Percentiles rank a stretch among this genome's conserved stretches.
These are phyloP conservation scores for Plectrocnemia conspersa DNA, from an alignment of 1,140 invertebrate genomes.

Conservation along the genomic window DNA sequence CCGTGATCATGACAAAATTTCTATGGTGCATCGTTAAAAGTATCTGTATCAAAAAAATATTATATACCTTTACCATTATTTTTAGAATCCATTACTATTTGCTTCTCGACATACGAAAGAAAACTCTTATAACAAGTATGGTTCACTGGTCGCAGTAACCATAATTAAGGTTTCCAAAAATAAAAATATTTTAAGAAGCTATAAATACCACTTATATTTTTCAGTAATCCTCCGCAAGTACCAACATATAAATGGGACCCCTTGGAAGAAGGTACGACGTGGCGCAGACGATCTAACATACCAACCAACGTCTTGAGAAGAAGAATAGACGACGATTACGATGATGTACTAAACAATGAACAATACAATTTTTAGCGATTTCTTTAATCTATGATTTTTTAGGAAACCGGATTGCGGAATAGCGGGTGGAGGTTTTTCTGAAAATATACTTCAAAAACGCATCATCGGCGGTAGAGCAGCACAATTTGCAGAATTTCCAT, in stretches of 20 bases:
- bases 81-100: neutral
- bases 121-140: neutral
- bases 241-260: conserved; percentile 43
- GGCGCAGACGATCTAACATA: conserved; percentile 38
- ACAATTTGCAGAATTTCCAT: conserved; percentile 73
- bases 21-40: too few species aligned
- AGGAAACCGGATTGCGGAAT: conserved; percentile 59
- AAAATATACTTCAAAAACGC: conserved; percentile 61
- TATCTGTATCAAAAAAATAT: neutral
- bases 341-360: conserved; percentile 41
- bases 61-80: neutral
- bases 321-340: conserved; percentile 46
- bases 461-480: conserved; percentile 73
- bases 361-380: conserved; percentile 34
- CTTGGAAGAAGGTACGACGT: conserved; percentile 42
- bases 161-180: neutral
- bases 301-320: conserved; percentile 45
- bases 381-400: conserved; percentile 30
- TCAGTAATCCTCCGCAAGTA: conserved; percentile 40
- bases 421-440: conserved; percentile 42
- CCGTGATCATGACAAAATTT: too few species aligned
- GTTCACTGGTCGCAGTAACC: neutral
- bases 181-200: neutral
- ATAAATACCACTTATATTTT: neutral
- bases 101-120: neutral